These are phyloP conservation scores for Epistrophella euchroma DNA, from an alignment of 2,888 invertebrate species.

Conservation along the genomic window DNA sequence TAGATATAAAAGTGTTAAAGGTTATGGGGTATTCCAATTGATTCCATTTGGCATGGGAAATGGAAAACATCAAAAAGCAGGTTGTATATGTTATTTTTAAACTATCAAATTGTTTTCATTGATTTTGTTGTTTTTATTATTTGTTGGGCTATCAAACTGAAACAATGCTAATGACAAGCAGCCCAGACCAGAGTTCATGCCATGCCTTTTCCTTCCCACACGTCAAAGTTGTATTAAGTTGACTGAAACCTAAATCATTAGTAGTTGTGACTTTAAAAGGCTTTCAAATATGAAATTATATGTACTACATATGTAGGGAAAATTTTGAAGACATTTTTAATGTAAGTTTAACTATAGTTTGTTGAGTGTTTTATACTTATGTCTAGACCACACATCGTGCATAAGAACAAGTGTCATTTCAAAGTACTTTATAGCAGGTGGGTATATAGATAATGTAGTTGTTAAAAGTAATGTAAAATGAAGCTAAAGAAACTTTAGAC, in stretches of 20 bases:
- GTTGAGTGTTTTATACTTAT: neutral
- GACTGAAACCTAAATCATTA: neutral
- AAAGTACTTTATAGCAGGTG: neutral
- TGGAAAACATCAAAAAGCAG: conserved; percentile 2
- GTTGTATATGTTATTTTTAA: neutral
- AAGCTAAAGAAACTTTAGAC: too few species aligned
- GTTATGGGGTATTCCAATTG: neutral
- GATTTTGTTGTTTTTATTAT: conserved; percentile 1
- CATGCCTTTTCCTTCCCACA: neutral
- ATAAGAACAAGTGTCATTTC: neutral
- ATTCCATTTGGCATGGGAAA: conserved; percentile 10
- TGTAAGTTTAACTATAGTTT: neutral
- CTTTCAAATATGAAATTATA: neutral
- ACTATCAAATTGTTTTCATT: conserved; percentile 10
- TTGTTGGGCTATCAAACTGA: neutral
- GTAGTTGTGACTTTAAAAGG: neutral
- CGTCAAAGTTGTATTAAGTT: neutral
- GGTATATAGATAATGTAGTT: neutral
- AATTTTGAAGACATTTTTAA: neutral
- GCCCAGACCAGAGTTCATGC: neutral
- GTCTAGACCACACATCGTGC: neutral
- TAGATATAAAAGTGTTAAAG: conserved; percentile 16
- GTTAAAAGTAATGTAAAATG: too few species aligned
- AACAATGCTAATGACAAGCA: conserved; percentile 1
- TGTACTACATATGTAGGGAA: neutral